Evolutionary conservation across 2,888 invertebrate genomes (phyloP).

Genomic region (Eumacrocentrus americanus): DNA sequence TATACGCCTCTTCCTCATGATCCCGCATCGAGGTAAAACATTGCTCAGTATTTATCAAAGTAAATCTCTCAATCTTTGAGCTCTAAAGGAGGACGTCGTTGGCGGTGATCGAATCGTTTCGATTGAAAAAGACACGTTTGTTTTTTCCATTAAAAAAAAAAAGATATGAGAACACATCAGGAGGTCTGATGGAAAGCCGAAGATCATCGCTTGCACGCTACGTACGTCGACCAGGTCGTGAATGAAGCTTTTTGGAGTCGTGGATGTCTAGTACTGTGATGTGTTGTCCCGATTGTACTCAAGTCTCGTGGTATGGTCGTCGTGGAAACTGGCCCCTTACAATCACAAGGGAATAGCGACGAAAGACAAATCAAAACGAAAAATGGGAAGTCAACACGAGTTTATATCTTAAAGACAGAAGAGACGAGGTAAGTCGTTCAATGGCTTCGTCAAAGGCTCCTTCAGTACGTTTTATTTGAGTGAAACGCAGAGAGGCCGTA

Average conservation of each 20-base stretch:
- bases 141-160: background rate
- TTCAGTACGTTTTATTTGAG: background rate
- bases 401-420: background rate
- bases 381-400: background rate
- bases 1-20: background rate
- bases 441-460: background rate
- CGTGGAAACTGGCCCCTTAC: slow-evolving; percentile 13
- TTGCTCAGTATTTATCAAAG: slow-evolving; percentile 1
- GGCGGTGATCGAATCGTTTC: background rate
- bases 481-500: background rate
- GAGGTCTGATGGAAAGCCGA: background rate
- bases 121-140: no score
- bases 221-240: background rate
- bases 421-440: background rate
- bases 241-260: background rate
- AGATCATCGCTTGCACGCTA: background rate
- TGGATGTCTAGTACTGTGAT: background rate
- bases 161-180: background rate
- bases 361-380: background rate
- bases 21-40: background rate
- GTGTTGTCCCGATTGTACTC: slow-evolving; percentile 7
- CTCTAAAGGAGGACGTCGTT: background rate
- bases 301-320: slow-evolving; percentile 12
- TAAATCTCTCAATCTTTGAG: background rate
- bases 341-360: slow-evolving; percentile 5